A percentile compares a stretch with the other conserved stretches of the same genome.
Conservation (phyloP, 2,888 invertebrate species). For the Labia minor region DNA sequence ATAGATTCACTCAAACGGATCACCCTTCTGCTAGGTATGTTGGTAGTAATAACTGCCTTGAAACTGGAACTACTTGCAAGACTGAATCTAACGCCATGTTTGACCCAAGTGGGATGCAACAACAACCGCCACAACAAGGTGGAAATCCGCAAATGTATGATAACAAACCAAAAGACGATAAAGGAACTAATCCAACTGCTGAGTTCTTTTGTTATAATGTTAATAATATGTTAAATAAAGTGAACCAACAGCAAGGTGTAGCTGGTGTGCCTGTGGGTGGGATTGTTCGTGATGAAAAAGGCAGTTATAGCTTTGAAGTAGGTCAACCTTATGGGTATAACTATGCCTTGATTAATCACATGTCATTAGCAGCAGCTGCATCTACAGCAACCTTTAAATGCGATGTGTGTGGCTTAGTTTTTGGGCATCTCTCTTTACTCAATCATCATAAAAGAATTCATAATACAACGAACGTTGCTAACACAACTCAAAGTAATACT, state of each 20-base stretch:
- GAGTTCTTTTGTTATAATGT: conserved; percentile 43
- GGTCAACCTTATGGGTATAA: conserved; percentile 46
- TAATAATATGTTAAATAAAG: conserved; percentile 40
- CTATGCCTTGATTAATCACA: conserved; percentile 75
- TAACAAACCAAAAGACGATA: conserved; percentile 21
- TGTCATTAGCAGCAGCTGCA: conserved; percentile 55
- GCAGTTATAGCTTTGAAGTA: conserved; percentile 42
- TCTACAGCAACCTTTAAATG: conserved; percentile 77
- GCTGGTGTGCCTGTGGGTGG: conserved; percentile 38
- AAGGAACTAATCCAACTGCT: conserved; percentile 25
- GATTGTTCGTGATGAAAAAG: conserved; percentile 39
- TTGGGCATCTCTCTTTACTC: conserved; percentile 67
- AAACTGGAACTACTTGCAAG: conserved; percentile 22
- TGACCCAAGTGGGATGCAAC: conserved; percentile 29
- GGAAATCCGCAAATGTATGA: conserved; percentile 22
- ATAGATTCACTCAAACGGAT: conserved; percentile 26
- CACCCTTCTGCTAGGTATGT: conserved; percentile 22
- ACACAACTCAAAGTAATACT: conserved; percentile 23
- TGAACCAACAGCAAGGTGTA: conserved; percentile 29
- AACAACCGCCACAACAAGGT: conserved; percentile 32
- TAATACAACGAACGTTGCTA: conserved; percentile 22
- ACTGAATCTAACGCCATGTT: conserved; percentile 23
- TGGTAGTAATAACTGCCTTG: conserved; percentile 21
- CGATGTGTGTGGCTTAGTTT: conserved; percentile 77
- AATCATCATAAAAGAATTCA: conserved; percentile 79